phyloP scores from a whole-genome alignment of 2,113 vertebrate species.

The Elaphurus davidianus region DNA sequence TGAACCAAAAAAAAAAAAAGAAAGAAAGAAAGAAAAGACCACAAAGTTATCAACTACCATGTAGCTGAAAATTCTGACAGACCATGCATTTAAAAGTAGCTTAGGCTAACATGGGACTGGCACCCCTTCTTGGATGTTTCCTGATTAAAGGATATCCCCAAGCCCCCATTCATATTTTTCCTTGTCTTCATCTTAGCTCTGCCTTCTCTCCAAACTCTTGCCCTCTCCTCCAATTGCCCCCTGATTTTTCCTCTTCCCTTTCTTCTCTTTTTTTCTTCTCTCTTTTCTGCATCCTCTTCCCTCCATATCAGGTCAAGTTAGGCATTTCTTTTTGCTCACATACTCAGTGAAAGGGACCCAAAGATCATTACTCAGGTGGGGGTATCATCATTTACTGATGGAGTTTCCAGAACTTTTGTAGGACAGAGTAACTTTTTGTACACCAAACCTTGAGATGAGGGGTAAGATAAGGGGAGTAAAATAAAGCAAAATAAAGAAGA shows the following conservation, averaged over 20 bases:
- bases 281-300: not conserved
- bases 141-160: not conserved
- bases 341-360: not conserved
- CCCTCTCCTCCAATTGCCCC: not conserved
- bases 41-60: not conserved
- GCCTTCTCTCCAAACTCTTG: not conserved
- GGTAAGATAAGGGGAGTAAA: not conserved
- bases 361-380: not conserved
- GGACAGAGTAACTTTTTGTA: not conserved
- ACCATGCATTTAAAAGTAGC: not conserved
- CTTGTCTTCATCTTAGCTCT: not conserved
- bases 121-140: not conserved
- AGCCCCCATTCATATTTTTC: not conserved
- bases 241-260: not conserved
- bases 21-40: not conserved
- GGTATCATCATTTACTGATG: not conserved
- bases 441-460: not conserved
- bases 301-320: not conserved
- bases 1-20: not conserved
- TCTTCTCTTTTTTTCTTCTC: not conserved
- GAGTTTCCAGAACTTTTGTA: not conserved
- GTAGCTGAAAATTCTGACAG: not conserved
- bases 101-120: not conserved
- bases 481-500: not conserved
- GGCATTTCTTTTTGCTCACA: not conserved